Base-by-base conservation (phyloP, 2,888 invertebrate genomes). In the Eupithecia subfuscata region DNA sequence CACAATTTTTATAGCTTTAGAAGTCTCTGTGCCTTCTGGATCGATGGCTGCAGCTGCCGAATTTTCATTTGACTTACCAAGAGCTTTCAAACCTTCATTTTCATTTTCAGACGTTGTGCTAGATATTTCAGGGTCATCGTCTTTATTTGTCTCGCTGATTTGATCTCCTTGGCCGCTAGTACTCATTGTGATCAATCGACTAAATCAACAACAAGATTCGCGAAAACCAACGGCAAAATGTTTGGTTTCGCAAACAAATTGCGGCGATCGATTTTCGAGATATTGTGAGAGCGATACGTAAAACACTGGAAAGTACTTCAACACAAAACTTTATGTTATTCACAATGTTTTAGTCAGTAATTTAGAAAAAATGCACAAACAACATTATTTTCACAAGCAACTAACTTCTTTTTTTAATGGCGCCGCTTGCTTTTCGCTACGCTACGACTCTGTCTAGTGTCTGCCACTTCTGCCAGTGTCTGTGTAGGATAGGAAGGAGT, bases 151-250 rank as follows among this genome's bases (percentile, higher is more conserved):
- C 5, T 60, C 74, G 5, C 52, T 63, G 30, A 70, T 64, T 18
- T 71, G 71, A 43, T 78, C 78, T 74, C 67, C 77, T 56, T 78
- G 48, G 40, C 70, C 71, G 37, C n/a, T 52, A 56, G 37, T 30
- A 70, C 76, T 80, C 78, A 79, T 80, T 12, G 6, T 75, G 63
- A 2, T 37, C 43, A 9, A 48, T n/a, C 18, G 43, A 52, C 63
- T 70, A 70, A 69, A 71, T 69, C 63, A 16, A 69, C 64, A 73
- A 52, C 60, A 75, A 67, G 67, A 71, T 64, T 64, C 7, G 60
- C 64, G 18, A 34, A 63, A 30, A 16, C 7, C 30, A 16, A 63
- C 22, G 16, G 18, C 30, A 18, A 18, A 34, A 34, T 34, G 52
- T n/a, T 52, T n/a, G 11, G n/a, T 16, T 63, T 63, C 63, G 30